A percentile compares a stretch with the other conserved stretches of the same genome.
Evolutionary conservation across 92 coral and sea anemone genomes (phyloP).

Genomic region (Montipora capitata): DNA sequence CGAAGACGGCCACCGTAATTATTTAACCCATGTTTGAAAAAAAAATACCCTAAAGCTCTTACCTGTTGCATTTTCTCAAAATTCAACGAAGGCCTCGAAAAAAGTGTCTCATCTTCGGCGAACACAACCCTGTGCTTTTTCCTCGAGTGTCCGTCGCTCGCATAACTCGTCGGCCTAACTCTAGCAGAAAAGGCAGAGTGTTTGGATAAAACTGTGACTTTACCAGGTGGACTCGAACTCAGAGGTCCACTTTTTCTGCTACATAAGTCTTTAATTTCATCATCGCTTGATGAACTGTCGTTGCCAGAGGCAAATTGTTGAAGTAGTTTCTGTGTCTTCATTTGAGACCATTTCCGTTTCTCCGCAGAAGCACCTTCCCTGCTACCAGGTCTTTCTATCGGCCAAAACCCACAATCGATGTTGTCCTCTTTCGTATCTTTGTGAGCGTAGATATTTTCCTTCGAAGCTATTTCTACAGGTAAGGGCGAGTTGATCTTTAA

Average conservation of each 20-base stretch:
- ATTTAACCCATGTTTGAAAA: not conserved
- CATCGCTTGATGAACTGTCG: conserved; percentile 99
- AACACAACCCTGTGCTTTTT: conserved; percentile 91
- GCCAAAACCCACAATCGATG: conserved; percentile 18
- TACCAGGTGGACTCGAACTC: conserved; percentile 94
- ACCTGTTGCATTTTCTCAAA: conserved; percentile 99
- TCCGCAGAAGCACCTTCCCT: conserved; percentile 82
- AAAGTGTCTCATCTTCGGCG: conserved; percentile 75
- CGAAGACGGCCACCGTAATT: no score
- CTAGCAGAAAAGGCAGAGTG: conserved; percentile 90
- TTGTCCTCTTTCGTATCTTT: conserved; percentile 6
- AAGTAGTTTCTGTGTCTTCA: conserved; percentile 79
- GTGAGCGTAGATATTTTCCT: conserved; percentile 46
- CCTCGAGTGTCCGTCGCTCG: conserved; percentile 85
- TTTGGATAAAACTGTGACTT: conserved; percentile 92
- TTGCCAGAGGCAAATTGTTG: conserved; percentile 86
- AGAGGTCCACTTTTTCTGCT: conserved; percentile 70
- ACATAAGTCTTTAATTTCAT: conserved; percentile 97
- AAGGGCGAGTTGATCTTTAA: conserved; percentile 25
- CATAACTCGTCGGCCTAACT: conserved; percentile 79
- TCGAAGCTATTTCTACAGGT: conserved; percentile 36
- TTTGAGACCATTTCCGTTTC: conserved; percentile 98
- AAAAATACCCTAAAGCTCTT: not conserved
- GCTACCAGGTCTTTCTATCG: conserved; percentile 19
- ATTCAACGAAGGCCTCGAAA: conserved; percentile 90